Base-by-base conservation (phyloP, 2,888 invertebrate species). In the Frankliniella fusca region DNA sequence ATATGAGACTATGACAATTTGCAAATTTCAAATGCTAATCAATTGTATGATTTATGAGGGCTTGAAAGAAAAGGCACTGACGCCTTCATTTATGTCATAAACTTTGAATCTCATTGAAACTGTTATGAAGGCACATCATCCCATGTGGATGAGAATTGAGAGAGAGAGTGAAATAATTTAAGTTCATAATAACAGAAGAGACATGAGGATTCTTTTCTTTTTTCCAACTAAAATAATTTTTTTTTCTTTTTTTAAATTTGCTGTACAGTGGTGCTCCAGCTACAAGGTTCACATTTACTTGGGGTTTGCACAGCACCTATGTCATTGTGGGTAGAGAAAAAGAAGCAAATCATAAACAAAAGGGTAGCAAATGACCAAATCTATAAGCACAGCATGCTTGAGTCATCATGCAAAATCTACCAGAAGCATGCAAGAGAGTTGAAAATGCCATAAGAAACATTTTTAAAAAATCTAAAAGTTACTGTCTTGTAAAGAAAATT, bases 301-400 rank as follows among this genome's bases (percentile, higher is more conserved):
- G 18, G 70, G 70, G 70, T 76, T 76, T 76, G 70, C 70, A 76
- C 70, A 76, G 70, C 70, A 54, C 70, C 27, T 76, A 76, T 76
- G 38, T 38, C 38, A 76, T 12, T 70, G 23, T 76, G 12, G 27
- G 61, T 10, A 76, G 54, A 54, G 23, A 27, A 76, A 76, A 76
- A 70, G 27, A 76, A 76, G 70, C 70, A 76, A 76, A 76, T 76
- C 7, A 61, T 61, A 61, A 76, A 76, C 23, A 76, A n/a, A 12
- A 76, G 27, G 70, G 23, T 27, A 23, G n/a, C 10, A 11, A 12
- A 12, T 27, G 11, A 76, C 10, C 12, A 27, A 12, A 12, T 27
- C 23, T 27, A 12, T 12, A 8, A 27, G 12, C 27, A 76, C 12
- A 76, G 70, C 70, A 76, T 76, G 70, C 70, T 76, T 76, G 70